Evolutionary conservation across 2,888 invertebrate species (phyloP).

Genomic region (Tinea semifulvella): DNA sequence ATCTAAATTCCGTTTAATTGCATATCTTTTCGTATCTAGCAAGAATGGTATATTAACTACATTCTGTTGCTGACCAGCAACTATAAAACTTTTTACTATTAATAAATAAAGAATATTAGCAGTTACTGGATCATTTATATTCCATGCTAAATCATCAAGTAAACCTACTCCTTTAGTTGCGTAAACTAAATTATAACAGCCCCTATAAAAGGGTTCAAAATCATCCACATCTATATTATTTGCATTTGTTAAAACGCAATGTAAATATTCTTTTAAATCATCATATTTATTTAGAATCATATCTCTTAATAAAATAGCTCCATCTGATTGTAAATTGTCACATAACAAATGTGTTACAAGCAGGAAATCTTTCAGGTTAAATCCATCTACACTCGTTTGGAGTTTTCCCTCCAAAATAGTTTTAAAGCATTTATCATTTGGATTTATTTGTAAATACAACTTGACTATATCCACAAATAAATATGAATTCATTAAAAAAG

Average conservation of each 20-base stretch:
- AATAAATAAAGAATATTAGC: neutral
- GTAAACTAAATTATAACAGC: too few species aligned
- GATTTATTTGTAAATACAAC: neutral
- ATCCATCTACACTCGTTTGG: neutral
- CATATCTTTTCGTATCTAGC: neutral
- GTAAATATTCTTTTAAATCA: too few species aligned
- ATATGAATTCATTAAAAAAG: constrained; percentile 18
- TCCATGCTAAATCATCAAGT: neutral
- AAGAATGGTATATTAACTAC: neutral
- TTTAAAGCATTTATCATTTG: neutral
- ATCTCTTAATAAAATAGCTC: too few species aligned
- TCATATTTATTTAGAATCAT: too few species aligned
- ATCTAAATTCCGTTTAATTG: neutral
- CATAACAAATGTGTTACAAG: too few species aligned
- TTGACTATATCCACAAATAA: neutral
- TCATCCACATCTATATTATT: too few species aligned
- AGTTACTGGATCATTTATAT: neutral
- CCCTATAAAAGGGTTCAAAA: too few species aligned
- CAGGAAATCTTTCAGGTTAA: too few species aligned
- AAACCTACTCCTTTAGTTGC: too few species aligned
- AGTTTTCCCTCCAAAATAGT: neutral
- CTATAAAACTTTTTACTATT: neutral
- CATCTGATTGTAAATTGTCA: too few species aligned
- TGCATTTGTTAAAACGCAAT: too few species aligned
- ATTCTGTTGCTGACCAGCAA: neutral